phyloP scores from a whole-genome alignment of 2,113 vertebrate species.

The Polyodon spathula region DNA sequence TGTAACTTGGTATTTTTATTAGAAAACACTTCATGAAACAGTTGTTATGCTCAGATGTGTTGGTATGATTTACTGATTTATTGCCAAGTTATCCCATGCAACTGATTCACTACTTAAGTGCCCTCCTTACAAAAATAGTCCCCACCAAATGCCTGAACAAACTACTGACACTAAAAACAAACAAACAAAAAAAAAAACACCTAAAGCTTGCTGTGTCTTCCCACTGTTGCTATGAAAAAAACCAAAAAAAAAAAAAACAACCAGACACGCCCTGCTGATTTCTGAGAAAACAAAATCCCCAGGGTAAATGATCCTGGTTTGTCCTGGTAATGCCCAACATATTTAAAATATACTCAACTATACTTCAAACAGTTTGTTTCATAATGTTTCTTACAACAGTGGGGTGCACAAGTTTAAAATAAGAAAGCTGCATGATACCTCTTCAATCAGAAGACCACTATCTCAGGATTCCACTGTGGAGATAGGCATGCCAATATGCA shows the following conservation, averaged over 20 bases:
- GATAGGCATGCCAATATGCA: slow-evolving; percentile 1
- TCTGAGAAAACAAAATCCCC: not conserved
- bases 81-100: too few species aligned
- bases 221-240: not conserved
- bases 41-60: too few species aligned
- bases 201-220: not conserved
- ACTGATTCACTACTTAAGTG: too few species aligned
- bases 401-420: not conserved
- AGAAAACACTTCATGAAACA: too few species aligned
- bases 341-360: not conserved
- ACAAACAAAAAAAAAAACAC: too few species aligned
- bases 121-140: too few species aligned
- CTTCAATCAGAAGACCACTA: not conserved
- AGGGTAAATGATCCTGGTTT: not conserved
- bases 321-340: not conserved
- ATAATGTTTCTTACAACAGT: not conserved
- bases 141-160: too few species aligned
- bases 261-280: slow-evolving; percentile 3
- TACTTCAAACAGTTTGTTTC: not conserved
- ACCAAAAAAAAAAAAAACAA: slow-evolving; percentile 14
- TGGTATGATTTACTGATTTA: too few species aligned
- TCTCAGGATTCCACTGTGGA: not conserved
- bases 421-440: too few species aligned
- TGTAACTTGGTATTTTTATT: too few species aligned
- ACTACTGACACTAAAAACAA: too few species aligned